Evolutionary conservation across 2,888 invertebrate genomes (phyloP).

Genomic region (Drosophila neonasuta): DNA sequence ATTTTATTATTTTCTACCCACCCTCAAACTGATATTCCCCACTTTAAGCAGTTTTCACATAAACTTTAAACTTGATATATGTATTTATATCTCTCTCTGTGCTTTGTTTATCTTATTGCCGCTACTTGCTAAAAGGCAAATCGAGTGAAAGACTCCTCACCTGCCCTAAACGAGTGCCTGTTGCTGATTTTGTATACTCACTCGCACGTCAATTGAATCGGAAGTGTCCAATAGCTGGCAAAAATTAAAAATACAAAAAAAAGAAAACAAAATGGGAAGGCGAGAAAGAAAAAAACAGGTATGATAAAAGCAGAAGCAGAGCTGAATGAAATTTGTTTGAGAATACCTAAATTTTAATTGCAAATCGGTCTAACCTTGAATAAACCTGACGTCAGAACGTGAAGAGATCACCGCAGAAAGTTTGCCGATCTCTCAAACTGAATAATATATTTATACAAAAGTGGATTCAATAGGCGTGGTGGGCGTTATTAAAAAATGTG

Average conservation of each 20-base stretch:
- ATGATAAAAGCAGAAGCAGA: constrained; percentile 53
- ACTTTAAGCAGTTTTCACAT: background rate
- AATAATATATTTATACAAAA: background rate
- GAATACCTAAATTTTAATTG: constrained; percentile 66
- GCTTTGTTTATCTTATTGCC: constrained; percentile 56
- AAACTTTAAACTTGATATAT: constrained; percentile 19
- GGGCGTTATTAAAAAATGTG: constrained; percentile 32
- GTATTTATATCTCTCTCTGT: constrained; percentile 23
- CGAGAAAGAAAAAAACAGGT: constrained; percentile 18
- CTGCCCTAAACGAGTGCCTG: constrained; percentile 33
- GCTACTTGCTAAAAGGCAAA: constrained; percentile 40
- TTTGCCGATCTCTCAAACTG: constrained; percentile 16
- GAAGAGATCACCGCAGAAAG: constrained; percentile 16
- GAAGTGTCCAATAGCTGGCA: constrained; percentile 63
- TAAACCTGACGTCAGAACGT: constrained; percentile 62
- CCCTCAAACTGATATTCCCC: constrained; percentile 13
- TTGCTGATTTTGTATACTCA: constrained; percentile 21
- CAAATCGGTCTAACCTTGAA: constrained; percentile 59
- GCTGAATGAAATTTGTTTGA: constrained; percentile 59
- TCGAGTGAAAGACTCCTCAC: constrained; percentile 36
- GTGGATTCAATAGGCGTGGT: constrained; percentile 9
- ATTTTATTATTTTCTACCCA: background rate
- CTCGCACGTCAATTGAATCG: constrained; percentile 70
- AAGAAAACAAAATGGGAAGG: too few species aligned
- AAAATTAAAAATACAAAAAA: constrained; percentile 1